Base-by-base conservation (phyloP, 2,888 invertebrate species). In the Drosophila macrospina region DNA sequence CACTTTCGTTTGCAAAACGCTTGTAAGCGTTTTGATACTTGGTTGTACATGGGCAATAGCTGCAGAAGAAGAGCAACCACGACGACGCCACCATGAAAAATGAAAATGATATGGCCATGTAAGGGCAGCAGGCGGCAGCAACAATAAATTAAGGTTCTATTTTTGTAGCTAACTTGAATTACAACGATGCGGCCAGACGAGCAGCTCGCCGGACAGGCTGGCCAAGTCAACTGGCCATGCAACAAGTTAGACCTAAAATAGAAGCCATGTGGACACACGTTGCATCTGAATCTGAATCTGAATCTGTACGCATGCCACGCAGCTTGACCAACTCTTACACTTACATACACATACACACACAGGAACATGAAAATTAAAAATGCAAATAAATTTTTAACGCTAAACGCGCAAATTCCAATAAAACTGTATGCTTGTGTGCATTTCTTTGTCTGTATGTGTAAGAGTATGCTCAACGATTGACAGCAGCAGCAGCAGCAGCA, bases 351-450 rank as follows among this genome's bases (percentile, higher is more conserved):
- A 36, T 34, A 39, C 34, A 44, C 26, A 37, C 13, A 60, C 28
- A 51, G 59, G 68, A 63, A 88, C 87, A 89, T 85, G 82, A 85
- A 89, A 89, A 85, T 85, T 85, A 89, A 85, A 89, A 85, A 85
- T 85, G 84, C 84, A 89, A 85, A 85, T 85, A 89, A 89, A 85
- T 87, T 87, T 85, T 89, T 81, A 87, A 85, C 75, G 86, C 75
- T 80, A 69, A 83, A 75, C 76, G 79, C 71, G 74, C 87, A 80
- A 81, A 85, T 89, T 87, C 89, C 84, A 81, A 65, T 41, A 47
- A 24, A 51, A 37, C 30, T 20, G 28, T 26, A 37, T 57, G 56
- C n/a, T 55, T 39, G 28, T 16, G 16, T 34, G 44, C 51, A 39
- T 45, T 6, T 45, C 10, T 15, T 8, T 45, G 15, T 30, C 16